Conservation (phyloP, 2,888 invertebrate species). For the Oxystoma pomonae region DNA sequence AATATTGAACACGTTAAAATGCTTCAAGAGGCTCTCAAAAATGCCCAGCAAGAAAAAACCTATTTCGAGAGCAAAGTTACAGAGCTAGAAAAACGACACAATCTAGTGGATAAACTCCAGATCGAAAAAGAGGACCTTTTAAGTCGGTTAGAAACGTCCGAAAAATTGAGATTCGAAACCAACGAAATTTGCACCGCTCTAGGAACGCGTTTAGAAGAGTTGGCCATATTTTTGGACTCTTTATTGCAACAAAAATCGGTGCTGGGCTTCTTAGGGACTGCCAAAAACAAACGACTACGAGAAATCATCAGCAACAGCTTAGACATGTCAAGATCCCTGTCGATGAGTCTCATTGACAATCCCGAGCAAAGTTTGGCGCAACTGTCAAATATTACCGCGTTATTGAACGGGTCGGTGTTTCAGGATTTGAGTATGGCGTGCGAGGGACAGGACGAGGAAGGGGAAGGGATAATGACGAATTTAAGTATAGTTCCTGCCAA, state of each 20-base stretch:
- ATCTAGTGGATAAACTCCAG: conserved; percentile 26
- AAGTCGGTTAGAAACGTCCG: conserved; percentile 42
- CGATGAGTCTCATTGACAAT: conserved; percentile 45
- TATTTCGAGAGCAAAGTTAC: conserved; percentile 38
- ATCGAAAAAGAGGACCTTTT: conserved; percentile 30
- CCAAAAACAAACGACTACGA: conserved; percentile 52
- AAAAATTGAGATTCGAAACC: conserved; percentile 44
- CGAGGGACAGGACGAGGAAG: conserved; percentile 18
- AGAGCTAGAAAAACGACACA: conserved; percentile 30
- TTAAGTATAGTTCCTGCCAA: conserved; percentile 40
- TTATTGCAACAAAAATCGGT: conserved; percentile 59
- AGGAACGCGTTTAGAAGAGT: conserved; percentile 59
- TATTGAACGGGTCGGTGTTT: conserved; percentile 42
- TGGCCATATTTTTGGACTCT: conserved; percentile 62
- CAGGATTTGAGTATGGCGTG: conserved; percentile 29
- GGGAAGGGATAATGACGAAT: conserved; percentile 27
- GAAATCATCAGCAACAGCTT: conserved; percentile 54
- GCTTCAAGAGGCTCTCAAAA: conserved; percentile 36
- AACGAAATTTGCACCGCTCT: conserved; percentile 51
- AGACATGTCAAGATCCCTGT: conserved; percentile 52
- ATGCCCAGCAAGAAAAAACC: conserved; percentile 36
- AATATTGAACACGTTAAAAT: conserved; percentile 28
- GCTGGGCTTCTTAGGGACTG: conserved; percentile 51
- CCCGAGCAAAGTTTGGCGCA: conserved; percentile 51
- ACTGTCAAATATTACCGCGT: conserved; percentile 49